These are phyloP conservation scores for Conus ventricosus DNA, from an alignment of 1,140 invertebrate genomes.

Conservation along the genomic window DNA sequence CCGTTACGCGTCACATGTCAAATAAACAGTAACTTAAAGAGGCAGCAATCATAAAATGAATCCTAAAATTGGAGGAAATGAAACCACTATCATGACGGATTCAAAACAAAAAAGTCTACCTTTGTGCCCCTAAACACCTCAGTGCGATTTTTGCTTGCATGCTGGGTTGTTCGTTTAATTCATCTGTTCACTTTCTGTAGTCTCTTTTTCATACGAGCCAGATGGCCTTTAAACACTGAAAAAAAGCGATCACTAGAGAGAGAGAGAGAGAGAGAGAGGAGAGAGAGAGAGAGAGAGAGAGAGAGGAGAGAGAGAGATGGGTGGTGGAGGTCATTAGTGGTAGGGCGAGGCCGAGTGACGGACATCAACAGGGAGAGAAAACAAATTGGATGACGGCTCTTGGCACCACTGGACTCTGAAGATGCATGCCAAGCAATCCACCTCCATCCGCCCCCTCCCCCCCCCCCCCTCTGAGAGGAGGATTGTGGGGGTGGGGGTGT, in stretches of 20 bases:
- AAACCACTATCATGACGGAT: no score
- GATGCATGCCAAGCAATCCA: neutral
- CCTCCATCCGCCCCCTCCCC: neutral
- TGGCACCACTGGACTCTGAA: neutral
- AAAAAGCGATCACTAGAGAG: neutral
- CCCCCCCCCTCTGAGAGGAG: neutral
- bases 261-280: constrained; percentile 18
- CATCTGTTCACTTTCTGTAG: no score
- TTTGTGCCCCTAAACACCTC: no score
- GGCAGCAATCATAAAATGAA: no score
- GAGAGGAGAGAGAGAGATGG: neutral
- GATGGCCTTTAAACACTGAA: neutral
- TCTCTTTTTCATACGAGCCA: no score
- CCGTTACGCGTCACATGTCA: no score
- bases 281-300: constrained; percentile 18
- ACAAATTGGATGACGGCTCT: neutral
- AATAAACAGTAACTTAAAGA: no score
- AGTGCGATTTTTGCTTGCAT: no score
- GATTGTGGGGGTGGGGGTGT: neutral
- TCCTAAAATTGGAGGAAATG: no score
- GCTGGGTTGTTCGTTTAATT: no score
- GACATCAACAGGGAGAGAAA: neutral
- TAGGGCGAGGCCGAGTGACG: neutral
- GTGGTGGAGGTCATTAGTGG: neutral
- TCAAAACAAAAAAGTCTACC: no score